phyloP scores from a whole-genome alignment of 2,888 invertebrate species.

The Leptinotarsa rubiginosa region DNA sequence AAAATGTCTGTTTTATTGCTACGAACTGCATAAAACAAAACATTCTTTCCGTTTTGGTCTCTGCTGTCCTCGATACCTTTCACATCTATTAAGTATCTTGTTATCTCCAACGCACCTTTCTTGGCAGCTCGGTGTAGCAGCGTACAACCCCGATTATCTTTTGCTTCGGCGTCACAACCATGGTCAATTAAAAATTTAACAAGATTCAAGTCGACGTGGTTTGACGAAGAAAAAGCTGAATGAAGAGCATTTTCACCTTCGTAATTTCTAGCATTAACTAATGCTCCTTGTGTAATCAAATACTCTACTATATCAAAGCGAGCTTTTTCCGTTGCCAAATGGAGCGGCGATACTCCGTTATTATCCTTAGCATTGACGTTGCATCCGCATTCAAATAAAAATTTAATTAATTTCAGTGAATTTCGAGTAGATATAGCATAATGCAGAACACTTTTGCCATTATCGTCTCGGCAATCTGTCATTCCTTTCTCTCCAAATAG shows the following conservation, averaged over 20 bases:
- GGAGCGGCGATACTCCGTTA: not conserved
- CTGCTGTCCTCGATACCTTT: not conserved
- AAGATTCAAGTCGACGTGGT: not conserved
- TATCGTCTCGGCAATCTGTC: not conserved
- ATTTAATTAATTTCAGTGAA: not conserved
- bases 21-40: not conserved
- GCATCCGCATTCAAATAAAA: not conserved
- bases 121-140: not conserved
- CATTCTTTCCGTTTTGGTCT: not conserved
- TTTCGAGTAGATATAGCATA: not conserved
- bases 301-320: not conserved
- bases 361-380: not conserved
- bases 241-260: not conserved
- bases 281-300: not conserved
- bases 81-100: not conserved
- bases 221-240: not conserved
- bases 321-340: not conserved
- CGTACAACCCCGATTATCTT: not conserved
- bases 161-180: not conserved
- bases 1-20: not conserved
- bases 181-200: not conserved
- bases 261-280: not conserved
- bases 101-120: slow-evolving; percentile 1
- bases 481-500: not conserved
- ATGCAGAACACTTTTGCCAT: not conserved